Evolutionary conservation across 2,113 vertebrate genomes (phyloP).

Genomic region (Scalopus aquaticus): DNA sequence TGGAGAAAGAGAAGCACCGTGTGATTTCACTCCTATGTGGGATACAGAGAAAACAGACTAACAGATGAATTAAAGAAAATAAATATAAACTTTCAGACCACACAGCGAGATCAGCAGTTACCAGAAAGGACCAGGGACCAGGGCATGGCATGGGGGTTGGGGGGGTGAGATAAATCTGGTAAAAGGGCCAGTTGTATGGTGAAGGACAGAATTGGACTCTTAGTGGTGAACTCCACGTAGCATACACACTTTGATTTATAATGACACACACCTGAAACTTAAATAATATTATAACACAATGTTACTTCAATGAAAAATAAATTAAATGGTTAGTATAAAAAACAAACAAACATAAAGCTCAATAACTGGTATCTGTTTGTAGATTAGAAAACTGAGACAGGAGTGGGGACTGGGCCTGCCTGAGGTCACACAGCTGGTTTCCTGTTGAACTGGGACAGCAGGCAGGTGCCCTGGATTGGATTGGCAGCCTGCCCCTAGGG

Average conservation of each 20-base stretch:
- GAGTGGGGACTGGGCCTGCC: background rate
- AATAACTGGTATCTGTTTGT: fast-evolving
- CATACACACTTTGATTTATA: background rate
- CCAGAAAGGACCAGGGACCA: background rate
- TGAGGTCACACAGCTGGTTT: background rate
- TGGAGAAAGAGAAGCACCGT: no score
- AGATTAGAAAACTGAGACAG: background rate
- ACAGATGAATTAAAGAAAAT: background rate
- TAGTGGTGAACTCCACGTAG: background rate
- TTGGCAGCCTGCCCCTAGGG: background rate
- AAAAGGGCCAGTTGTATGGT: background rate
- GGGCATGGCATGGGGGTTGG: background rate
- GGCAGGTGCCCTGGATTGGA: background rate
- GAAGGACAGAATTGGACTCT: background rate
- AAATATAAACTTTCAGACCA: background rate
- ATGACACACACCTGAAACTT: background rate
- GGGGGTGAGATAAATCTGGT: background rate
- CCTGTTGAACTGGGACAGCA: background rate
- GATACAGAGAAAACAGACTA: background rate
- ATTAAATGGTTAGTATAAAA: background rate
- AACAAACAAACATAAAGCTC: background rate
- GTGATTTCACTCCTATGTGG: no score
- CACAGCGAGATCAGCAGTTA: background rate
- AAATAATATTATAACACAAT: background rate
- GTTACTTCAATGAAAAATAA: background rate